Conservation (phyloP, 2,797 vertebrate species). For the Rhinoraja longicauda region DNA sequence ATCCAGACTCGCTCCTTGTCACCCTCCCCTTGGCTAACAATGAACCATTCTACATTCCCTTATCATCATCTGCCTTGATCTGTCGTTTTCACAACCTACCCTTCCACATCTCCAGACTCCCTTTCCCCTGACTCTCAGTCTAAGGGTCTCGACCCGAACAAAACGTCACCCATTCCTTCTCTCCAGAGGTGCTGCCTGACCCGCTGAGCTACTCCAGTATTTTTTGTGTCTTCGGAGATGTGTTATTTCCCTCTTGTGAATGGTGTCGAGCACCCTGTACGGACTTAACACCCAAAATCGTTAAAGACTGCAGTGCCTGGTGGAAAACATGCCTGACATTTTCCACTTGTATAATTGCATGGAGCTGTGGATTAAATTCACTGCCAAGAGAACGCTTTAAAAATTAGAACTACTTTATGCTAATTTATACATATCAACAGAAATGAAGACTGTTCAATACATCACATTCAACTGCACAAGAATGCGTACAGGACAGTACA, state of each 20-base stretch:
- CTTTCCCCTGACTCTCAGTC: too few species aligned
- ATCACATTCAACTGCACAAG: conserved; percentile 61
- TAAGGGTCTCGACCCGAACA: too few species aligned
- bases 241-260: background rate
- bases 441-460: conserved; percentile 59
- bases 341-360: background rate
- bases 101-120: too few species aligned
- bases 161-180: too few species aligned
- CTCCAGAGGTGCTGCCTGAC: too few species aligned
- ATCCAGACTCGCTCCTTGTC: too few species aligned
- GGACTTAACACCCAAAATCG: background rate
- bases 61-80: too few species aligned
- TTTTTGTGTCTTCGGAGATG: background rate
- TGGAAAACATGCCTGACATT: background rate
- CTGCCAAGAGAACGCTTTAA: conserved; percentile 8
- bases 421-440: conserved; percentile 59
- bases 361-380: background rate
- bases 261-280: background rate
- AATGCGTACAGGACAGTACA: conserved; percentile 58
- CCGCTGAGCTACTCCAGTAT: too few species aligned
- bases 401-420: conserved; percentile 27
- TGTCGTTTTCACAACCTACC: too few species aligned
- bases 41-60: too few species aligned
- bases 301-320: background rate
- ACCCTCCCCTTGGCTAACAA: too few species aligned